Conservation (phyloP, 2,888 invertebrate species). For the Trichopoda pennipes region DNA sequence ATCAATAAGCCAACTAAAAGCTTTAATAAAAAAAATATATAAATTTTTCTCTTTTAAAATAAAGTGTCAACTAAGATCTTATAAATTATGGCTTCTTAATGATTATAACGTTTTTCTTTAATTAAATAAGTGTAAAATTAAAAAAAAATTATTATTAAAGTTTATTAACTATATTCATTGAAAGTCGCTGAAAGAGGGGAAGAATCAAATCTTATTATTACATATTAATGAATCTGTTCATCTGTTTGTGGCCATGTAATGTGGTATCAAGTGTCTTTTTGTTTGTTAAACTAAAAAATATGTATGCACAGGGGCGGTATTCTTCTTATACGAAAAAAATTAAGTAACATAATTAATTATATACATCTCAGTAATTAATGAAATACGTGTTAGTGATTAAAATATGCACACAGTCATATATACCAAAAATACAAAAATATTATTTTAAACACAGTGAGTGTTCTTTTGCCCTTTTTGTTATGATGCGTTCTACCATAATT, state of each 20-base stretch:
- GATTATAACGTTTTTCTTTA: conserved; percentile 27
- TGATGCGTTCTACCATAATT: conserved; percentile 28
- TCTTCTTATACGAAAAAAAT: conserved; percentile 26
- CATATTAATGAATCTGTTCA: conserved; percentile 6
- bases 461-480: neutral
- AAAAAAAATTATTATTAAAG: neutral
- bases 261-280: conserved; percentile 58
- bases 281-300: conserved; percentile 3
- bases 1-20: conserved; percentile 26
- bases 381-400: conserved; percentile 62
- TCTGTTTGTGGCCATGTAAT: conserved; percentile 60
- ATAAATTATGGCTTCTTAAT: conserved; percentile 55
- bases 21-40: conserved; percentile 6
- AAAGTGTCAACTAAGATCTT: conserved; percentile 19
- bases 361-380: conserved; percentile 59
- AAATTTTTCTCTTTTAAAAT: conserved; percentile 14
- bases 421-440: neutral
- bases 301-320: conserved; percentile 41
- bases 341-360: conserved; percentile 56
- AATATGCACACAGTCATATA: neutral
- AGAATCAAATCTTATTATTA: neutral
- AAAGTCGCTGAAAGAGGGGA: neutral
- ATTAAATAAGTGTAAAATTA: conserved; percentile 1
- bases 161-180: neutral
- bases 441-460: conserved; percentile 34